A percentile compares a stretch with the other conserved stretches of the same genome.
Conservation (phyloP, 2,113 vertebrate species). For the Spheniscus mendiculus region DNA sequence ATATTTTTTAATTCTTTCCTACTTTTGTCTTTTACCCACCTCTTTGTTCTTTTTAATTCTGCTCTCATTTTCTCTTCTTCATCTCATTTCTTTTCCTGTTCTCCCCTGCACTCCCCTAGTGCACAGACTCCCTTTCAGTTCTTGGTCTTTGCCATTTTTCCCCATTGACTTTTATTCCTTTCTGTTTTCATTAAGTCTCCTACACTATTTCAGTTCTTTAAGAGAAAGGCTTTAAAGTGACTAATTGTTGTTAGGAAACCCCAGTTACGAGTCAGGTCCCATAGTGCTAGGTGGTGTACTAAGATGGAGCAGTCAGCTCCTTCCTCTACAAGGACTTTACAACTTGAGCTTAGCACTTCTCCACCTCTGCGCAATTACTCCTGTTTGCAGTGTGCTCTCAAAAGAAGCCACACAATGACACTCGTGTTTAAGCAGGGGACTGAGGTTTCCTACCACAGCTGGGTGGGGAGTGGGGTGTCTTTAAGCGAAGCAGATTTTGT, state of each 20-base stretch:
- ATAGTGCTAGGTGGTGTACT: neutral
- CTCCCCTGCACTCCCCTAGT: neutral
- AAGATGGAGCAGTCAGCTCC: neutral
- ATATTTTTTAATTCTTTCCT: neutral
- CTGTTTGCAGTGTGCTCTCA: neutral
- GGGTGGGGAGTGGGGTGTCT: neutral
- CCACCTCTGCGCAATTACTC: neutral
- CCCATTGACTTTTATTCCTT: neutral
- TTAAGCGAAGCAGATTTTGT: neutral
- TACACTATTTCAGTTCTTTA: neutral
- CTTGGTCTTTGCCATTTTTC: neutral
- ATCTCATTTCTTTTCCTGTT: neutral
- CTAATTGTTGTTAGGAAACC: neutral
- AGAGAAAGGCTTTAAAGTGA: neutral
- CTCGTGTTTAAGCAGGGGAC: neutral
- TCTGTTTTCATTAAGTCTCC: neutral
- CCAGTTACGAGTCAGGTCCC: neutral
- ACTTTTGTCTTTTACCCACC: neutral
- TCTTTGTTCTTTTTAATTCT: neutral
- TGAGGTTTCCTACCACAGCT: neutral
- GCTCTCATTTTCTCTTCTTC: neutral
- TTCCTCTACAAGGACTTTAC: neutral
- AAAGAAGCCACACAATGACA: neutral
- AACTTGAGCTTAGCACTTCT: neutral
- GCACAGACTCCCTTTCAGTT: neutral